phyloP scores from a whole-genome alignment of 2,113 vertebrate species.

The Lates calcarifer region DNA sequence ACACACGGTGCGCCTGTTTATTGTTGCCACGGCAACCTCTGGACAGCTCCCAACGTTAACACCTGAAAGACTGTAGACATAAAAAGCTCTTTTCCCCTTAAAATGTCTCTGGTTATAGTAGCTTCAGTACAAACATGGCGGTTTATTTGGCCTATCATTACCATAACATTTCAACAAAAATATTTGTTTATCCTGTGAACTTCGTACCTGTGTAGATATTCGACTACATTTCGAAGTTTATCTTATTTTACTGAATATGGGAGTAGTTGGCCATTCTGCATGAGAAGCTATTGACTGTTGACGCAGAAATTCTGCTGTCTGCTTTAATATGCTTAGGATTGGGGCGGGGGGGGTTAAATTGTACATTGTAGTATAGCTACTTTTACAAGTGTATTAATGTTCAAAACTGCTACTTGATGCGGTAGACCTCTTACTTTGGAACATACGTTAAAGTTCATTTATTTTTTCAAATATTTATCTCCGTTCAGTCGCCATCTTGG shows the following conservation, averaged over 20 bases:
- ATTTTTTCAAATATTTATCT: background rate
- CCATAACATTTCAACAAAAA: no score
- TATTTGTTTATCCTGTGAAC: background rate
- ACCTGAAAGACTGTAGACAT: no score
- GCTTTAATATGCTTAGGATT: background rate
- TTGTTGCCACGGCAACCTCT: slow-evolving; percentile 29
- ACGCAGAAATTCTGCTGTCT: background rate
- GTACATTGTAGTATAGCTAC: background rate
- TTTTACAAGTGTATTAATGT: background rate
- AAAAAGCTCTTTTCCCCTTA: no score
- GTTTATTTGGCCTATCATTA: background rate
- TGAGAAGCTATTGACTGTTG: background rate
- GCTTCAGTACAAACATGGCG: background rate
- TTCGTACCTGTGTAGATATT: background rate
- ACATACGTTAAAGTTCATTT: background rate
- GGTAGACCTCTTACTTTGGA: background rate
- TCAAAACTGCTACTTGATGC: background rate
- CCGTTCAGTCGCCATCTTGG: slow-evolving; percentile 32
- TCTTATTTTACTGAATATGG: background rate
- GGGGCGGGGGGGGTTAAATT: background rate
- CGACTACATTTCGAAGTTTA: background rate
- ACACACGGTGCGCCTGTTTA: background rate
- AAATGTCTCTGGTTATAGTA: no score
- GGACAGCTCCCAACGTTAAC: background rate
- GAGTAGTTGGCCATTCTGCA: background rate